Evolutionary conservation across 64 coral and sea anemone species (phyloP).

Genomic region (Cladopsammia gracilis): DNA sequence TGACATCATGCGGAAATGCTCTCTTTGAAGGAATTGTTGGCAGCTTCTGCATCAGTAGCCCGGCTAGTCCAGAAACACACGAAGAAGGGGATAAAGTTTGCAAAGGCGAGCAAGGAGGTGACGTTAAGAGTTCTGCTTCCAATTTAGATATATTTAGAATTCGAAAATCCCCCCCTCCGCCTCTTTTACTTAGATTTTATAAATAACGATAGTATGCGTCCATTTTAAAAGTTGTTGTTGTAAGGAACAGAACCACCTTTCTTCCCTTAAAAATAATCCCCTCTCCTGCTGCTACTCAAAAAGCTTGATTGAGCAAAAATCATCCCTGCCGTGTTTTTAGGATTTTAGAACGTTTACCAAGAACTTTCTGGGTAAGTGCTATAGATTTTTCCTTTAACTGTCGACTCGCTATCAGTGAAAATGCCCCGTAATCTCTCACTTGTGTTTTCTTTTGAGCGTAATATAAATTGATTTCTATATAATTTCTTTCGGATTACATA

Average conservation of each 20-base stretch:
- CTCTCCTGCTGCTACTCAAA: too few species aligned
- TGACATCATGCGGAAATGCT: background rate
- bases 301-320: too few species aligned
- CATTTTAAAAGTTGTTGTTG: too few species aligned
- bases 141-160: background rate
- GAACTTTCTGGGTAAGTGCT: too few species aligned
- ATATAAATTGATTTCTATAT: background rate
- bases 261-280: too few species aligned
- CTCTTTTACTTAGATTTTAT: too few species aligned
- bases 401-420: background rate
- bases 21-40: conserved; percentile 19
- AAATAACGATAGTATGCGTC: too few species aligned
- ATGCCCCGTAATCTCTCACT: too few species aligned
- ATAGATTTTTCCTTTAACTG: background rate
- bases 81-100: background rate
- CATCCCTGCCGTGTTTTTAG: too few species aligned
- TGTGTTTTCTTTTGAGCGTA: too few species aligned
- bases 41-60: background rate
- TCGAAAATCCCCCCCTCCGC: background rate
- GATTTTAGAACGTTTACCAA: too few species aligned
- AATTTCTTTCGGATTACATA: background rate
- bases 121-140: background rate
- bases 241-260: too few species aligned
- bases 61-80: background rate
- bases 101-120: background rate